Conservation (phyloP, 1,140 invertebrate genomes). For the Harpegnathos saltator region DNA sequence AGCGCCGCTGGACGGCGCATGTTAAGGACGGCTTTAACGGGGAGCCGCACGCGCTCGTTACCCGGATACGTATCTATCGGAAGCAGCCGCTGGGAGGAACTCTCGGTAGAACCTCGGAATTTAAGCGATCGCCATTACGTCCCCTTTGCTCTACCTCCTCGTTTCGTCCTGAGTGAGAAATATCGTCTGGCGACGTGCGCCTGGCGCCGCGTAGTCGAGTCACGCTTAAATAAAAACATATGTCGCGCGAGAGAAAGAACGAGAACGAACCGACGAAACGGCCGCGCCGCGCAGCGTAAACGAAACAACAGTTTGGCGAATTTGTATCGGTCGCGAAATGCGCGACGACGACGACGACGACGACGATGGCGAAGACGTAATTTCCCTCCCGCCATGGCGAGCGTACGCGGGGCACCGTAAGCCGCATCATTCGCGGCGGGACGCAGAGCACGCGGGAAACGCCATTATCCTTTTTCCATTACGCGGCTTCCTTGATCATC, state of each 20-base stretch:
- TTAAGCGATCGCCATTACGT: not conserved
- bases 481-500: conserved; percentile 29
- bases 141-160: too few relatives aligned
- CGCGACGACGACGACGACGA: not conserved
- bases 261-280: too few relatives aligned
- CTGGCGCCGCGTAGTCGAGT: too few relatives aligned
- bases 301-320: not conserved
- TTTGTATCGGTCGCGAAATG: not conserved
- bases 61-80: not conserved
- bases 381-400: too few relatives aligned
- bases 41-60: not conserved
- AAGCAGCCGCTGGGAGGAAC: not conserved
- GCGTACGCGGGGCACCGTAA: too few relatives aligned
- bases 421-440: not conserved
- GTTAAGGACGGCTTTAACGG: not conserved
- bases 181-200: too few relatives aligned
- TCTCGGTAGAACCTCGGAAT: not conserved
- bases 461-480: not conserved
- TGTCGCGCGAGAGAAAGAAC: too few relatives aligned
- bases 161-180: too few relatives aligned
- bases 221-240: too few relatives aligned
- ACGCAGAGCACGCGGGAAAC: not conserved
- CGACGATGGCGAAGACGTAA: too few relatives aligned
- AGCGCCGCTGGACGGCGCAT: too few relatives aligned
- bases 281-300: too few relatives aligned